Evolutionary conservation across 2,888 invertebrate species (phyloP), one percentile per base, ranked within the genome.

Genomic region (Drosophila gaucha): DNA sequence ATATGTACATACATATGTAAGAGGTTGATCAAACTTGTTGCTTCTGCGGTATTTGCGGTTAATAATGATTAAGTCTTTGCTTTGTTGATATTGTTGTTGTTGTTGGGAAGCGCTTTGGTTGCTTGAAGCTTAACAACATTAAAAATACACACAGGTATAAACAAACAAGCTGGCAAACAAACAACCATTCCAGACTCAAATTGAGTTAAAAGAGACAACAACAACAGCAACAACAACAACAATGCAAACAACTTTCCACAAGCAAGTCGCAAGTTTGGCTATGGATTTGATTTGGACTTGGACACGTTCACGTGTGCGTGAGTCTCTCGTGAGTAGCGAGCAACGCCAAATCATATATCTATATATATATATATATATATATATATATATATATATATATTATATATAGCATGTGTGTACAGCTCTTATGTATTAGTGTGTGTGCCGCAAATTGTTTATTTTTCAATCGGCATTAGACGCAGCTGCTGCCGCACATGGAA

Each of bases 241-340:
- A 51, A 16, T 41, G 67, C 67, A 75, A 85, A 83, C 83, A 84
- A 85, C 84, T 84, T 84, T 84, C 84, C 86, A 84, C 74, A 68
- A 69, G 60, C 60, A 47, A 52, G 52, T 41, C 59, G 73, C 73
- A 31, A 73, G 56, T 65, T 65, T 73, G 52, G 51, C 57, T 65
- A 65, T 60, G 51, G 78, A 73, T 75, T 78, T 78, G 80, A 76
- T 76, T 82, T 79, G 67, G 78, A 71, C 71, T 66, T 71, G 75
- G 59, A 78, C 65, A 72, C 59, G 67, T 74, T 60, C 78, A 78
- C 78, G 67, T 77, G 78, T 76, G 78, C 80, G 83, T 79, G 69
- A 47, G 58, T 46, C 59, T 59, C 46, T 46, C 30, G 28, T 46
- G 30, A 46, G 46, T 31, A 5, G 26, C 57, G 49, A 30, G 64